These are phyloP conservation scores for Centroberyx gerrardi DNA, from an alignment of 2,797 vertebrate species.

Conservation along the genomic window DNA sequence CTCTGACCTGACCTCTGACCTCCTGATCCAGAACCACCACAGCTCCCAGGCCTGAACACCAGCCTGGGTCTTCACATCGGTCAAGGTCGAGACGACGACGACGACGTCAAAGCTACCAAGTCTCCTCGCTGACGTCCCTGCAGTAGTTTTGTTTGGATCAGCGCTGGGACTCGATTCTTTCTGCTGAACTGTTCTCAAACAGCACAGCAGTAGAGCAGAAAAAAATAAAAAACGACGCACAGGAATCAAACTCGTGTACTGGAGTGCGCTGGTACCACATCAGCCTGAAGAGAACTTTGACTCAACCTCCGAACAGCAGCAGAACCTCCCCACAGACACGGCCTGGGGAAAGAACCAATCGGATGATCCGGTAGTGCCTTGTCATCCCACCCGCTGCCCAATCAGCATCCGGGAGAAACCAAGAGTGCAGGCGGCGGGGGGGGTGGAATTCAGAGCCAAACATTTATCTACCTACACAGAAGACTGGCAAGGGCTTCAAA, in stretches of 20 bases:
- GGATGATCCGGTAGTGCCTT: constrained; percentile 68
- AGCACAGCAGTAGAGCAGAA: not conserved
- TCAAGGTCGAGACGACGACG: not conserved
- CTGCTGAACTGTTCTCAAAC: not conserved
- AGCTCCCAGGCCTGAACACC: not conserved
- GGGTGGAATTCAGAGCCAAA: not conserved
- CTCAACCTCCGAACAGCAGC: not conserved
- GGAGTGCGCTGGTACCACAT: not conserved
- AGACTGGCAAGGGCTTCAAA: not conserved
- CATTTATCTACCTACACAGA: not conserved
- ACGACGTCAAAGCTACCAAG: not conserved
- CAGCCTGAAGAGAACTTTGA: no score
- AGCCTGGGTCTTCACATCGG: not conserved
- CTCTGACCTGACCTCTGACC: constrained; percentile 24
- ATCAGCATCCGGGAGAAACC: constrained; percentile 8
- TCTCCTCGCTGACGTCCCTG: not conserved
- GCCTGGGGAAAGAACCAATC: constrained; percentile 25
- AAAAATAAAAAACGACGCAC: not conserved
- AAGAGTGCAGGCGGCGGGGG: not conserved
- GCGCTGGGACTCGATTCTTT: not conserved
- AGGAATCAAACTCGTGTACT: not conserved
- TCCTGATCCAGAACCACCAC: constrained; percentile 22
- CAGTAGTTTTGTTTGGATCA: not conserved
- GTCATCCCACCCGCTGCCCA: constrained; percentile 14
- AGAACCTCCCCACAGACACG: not conserved